Evolutionary conservation across 2,113 vertebrate species (phyloP).

Genomic region (Apodemus sylvaticus): DNA sequence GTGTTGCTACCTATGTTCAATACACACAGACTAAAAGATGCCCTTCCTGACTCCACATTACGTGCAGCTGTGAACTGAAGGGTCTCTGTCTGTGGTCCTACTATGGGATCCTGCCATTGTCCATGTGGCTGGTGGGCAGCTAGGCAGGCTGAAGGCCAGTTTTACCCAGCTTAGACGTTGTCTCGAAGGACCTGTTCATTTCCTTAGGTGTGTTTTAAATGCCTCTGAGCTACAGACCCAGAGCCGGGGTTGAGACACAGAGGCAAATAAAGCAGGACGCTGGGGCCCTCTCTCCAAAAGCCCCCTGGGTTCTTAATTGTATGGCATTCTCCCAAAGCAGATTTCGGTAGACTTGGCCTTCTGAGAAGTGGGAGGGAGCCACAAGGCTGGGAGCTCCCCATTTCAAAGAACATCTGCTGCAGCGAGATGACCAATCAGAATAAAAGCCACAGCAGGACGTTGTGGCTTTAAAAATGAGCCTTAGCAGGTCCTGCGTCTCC

Average conservation of each 20-base stretch:
- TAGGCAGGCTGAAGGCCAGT: not conserved
- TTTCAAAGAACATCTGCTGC: not conserved
- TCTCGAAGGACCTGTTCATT: not conserved
- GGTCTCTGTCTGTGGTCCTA: not conserved
- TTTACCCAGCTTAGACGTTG: not conserved
- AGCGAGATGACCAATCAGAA: not conserved
- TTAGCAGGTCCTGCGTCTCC: accelerated
- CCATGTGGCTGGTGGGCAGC: not conserved
- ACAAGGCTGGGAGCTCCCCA: not conserved
- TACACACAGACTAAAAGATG: not conserved
- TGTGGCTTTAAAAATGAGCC: accelerated
- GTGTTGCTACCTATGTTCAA: not conserved
- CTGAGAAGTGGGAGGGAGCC: not conserved
- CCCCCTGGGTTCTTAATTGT: no score
- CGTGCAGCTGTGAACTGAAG: not conserved
- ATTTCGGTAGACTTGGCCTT: no score
- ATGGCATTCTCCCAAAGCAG: not conserved
- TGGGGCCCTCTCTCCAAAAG: not conserved
- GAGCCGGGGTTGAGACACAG: not conserved
- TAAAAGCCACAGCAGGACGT: not conserved
- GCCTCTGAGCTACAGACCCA: not conserved
- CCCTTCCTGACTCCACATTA: accelerated
- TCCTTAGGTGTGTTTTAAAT: not conserved
- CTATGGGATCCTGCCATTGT: not conserved
- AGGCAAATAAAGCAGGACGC: not conserved